Percentiles rank a stretch among this genome's conserved stretches.
These are phyloP conservation scores for Matsumurasca onukii DNA, from an alignment of 1,140 invertebrate species.

Conservation along the genomic window DNA sequence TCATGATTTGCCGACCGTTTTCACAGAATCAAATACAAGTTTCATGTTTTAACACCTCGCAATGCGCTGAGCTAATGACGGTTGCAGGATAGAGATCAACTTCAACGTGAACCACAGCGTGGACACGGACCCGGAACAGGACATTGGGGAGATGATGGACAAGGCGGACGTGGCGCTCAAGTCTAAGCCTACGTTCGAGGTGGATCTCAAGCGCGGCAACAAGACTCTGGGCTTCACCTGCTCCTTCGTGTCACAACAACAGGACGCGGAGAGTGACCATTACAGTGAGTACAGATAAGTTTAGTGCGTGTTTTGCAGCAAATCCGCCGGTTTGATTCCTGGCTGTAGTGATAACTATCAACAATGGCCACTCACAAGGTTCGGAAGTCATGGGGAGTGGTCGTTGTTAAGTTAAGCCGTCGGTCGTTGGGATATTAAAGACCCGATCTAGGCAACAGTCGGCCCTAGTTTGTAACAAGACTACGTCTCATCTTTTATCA, in stretches of 20 bases:
- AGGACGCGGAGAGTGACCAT: constrained; percentile 58
- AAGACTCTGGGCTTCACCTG: constrained; percentile 80
- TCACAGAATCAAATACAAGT: neutral
- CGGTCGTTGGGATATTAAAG: too few species aligned
- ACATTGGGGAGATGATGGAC: constrained; percentile 60
- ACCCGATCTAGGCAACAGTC: too few species aligned
- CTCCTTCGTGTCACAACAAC: constrained; percentile 64
- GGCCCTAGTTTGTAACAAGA: too few species aligned
- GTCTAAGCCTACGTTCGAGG: constrained; percentile 83
- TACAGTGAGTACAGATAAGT: constrained; percentile 59
- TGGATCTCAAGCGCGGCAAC: constrained; percentile 74
- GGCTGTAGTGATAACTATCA: too few species aligned
- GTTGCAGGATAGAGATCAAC: constrained; percentile 66
- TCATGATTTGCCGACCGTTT: neutral
- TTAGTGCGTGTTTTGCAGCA: neutral
- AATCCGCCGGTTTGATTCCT: too few species aligned
- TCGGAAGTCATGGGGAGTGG: too few species aligned
- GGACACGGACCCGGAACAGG: constrained; percentile 68
- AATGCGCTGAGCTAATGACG: neutral
- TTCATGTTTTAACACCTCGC: neutral
- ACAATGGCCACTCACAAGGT: too few species aligned
- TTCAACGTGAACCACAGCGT: constrained; percentile 92
- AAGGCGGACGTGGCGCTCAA: constrained; percentile 79
- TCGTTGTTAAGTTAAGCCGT: too few species aligned
- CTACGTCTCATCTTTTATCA: too few species aligned